These are phyloP conservation scores for Drosophila percnosoma DNA, from an alignment of 2,888 invertebrate genomes.

Conservation along the genomic window DNA sequence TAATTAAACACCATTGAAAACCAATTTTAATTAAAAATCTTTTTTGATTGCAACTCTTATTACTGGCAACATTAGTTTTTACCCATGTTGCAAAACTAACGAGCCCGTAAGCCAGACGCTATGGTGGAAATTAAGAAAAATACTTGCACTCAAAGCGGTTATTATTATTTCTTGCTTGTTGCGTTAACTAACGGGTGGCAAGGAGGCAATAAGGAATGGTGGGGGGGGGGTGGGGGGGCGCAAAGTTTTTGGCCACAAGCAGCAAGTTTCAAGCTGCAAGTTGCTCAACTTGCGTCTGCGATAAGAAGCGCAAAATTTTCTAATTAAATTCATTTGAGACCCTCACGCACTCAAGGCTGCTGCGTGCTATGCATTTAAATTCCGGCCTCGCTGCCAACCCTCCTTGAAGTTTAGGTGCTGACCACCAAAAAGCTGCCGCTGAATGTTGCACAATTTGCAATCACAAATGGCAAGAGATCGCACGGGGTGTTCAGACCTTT, in stretches of 20 bases:
- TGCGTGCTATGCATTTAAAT: slow-evolving; percentile 70
- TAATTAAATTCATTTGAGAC: slow-evolving; percentile 82
- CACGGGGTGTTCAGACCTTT: slow-evolving; percentile 15
- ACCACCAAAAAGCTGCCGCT: slow-evolving; percentile 29
- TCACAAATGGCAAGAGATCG: slow-evolving; percentile 49
- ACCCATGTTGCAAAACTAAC: slow-evolving; percentile 37
- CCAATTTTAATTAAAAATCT: slow-evolving; percentile 56
- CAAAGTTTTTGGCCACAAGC: slow-evolving; percentile 62
- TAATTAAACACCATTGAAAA: slow-evolving; percentile 3
- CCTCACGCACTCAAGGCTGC: slow-evolving; percentile 72
- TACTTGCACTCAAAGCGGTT: slow-evolving; percentile 60
- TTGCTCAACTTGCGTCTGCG: slow-evolving; percentile 53
- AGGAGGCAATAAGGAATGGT: slow-evolving; percentile 2
- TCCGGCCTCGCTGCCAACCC: slow-evolving; percentile 1
- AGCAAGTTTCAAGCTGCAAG: slow-evolving; percentile 38
- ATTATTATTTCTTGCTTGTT: slow-evolving; percentile 61
- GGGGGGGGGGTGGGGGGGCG: neutral
- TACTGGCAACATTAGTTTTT: slow-evolving; percentile 23
- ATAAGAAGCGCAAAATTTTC: slow-evolving; percentile 74
- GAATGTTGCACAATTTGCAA: slow-evolving; percentile 54
- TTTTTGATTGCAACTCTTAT: slow-evolving; percentile 5
- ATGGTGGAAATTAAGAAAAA: slow-evolving; percentile 72
- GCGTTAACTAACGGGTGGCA: neutral
- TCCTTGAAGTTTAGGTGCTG: slow-evolving; percentile 23
- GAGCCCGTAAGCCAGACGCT: slow-evolving; percentile 33